Base-by-base conservation (phyloP, 2,113 vertebrate species). In the Ochotona curzoniae region DNA sequence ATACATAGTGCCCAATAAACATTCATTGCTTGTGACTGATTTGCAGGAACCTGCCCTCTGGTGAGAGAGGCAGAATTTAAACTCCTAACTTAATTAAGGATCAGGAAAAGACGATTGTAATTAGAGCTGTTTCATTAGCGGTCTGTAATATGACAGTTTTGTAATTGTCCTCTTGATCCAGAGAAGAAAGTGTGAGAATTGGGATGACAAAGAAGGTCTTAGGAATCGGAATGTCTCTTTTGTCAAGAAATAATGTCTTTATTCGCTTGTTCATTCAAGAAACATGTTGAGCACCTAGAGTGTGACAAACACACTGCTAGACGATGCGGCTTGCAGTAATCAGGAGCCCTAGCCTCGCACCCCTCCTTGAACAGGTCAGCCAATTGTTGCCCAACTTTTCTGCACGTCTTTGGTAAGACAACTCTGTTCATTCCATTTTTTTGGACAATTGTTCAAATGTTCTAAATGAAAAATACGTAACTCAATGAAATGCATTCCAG, bases 51-150 rank as follows among this genome's bases (percentile, higher is more conserved):
- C 30, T 57, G 64, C 25, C 51, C 35, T 83, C 57, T 61, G 47
- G 32, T 84, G 89, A 67, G 51, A 47, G 63, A 92, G 49, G 61
- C 38, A 66, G 8, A 79, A 79, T 95, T 87, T 92, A 93, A 89
- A 82, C 2, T 87, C 44, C 54, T 94, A 69, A 49, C 13, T 1
- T 89, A 82, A 89, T 90, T 81, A 66, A 35, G 51, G 38, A 70
- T 83, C 51, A 91, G 83, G 87, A 69, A 49, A 86, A 91, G 71
- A 84, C 57, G 89, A 74, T 66, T 91, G 71, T 94, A 96, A 95
- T 96, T 94, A 92, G 38, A 57, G 17, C 49, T 60, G 21, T 95
- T 90, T 93, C 82, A 81, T 85, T 93, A 79, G 57, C 93, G 60
- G 81, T 84, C 96, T 63, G 13, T 92, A 90, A 70, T 85, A 75